Conservation (phyloP, 2,888 invertebrate species). For the Erebia ligea region DNA sequence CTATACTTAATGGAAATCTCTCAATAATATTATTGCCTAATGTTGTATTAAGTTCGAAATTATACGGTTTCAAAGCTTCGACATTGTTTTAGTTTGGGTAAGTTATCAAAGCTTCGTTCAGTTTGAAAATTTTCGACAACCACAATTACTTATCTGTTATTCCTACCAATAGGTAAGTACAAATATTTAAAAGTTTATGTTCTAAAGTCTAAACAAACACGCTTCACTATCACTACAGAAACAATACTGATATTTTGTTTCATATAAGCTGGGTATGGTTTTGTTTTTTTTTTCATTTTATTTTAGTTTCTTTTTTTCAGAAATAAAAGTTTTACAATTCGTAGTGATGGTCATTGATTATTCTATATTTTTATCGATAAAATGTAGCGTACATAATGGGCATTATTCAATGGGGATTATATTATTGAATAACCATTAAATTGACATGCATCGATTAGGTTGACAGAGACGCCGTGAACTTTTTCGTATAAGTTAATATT, state of each 20-base stretch:
- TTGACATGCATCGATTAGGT: too few species aligned
- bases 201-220: conserved; percentile 2
- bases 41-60: background rate
- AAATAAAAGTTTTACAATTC: conserved; percentile 25
- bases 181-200: background rate
- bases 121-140: background rate
- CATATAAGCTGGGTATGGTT: background rate
- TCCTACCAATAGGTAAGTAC: background rate
- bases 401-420: background rate
- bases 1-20: background rate
- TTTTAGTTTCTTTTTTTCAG: conserved; percentile 20
- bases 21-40: background rate
- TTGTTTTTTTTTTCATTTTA: background rate
- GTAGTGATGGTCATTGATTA: conserved; percentile 18
- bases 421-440: too few species aligned
- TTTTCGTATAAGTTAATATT: too few species aligned
- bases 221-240: conserved; percentile 28
- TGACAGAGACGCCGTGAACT: too few species aligned
- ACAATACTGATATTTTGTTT: conserved; percentile 32
- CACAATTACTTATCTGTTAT: background rate
- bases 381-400: background rate
- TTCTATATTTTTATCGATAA: conserved; percentile 1
- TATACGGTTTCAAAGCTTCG: background rate
- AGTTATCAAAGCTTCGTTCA: background rate
- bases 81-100: conserved; percentile 1